phyloP scores from a whole-genome alignment of 2,888 invertebrate species.

The Bimastos eiseni region DNA sequence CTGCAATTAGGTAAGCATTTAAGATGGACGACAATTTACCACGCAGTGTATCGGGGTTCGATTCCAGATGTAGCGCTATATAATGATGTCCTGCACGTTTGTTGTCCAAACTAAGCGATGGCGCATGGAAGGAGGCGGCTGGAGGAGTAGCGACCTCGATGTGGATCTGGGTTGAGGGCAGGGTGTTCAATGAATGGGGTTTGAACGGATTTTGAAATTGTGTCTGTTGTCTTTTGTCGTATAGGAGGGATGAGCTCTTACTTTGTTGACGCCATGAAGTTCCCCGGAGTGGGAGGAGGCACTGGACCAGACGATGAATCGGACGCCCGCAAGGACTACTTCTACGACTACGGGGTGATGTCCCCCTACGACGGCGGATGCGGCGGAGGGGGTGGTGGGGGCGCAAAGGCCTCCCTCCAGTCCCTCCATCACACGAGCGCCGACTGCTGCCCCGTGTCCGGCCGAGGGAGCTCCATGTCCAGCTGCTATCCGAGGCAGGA shows the following conservation, averaged over 20 bases:
- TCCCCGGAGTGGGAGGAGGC: neutral
- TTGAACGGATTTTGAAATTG: neutral
- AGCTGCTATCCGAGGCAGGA: neutral
- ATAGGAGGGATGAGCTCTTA: slow-evolving; percentile 10
- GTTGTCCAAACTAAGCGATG: neutral
- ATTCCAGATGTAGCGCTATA: neutral
- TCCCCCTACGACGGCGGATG: neutral
- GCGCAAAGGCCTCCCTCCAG: neutral
- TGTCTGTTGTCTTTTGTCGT: neutral
- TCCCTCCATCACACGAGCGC: neutral
- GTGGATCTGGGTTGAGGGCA: neutral
- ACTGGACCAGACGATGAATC: neutral
- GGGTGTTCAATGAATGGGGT: neutral
- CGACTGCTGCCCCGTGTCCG: slow-evolving; percentile 3
- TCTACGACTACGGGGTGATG: slow-evolving; percentile 25
- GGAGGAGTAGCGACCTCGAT: neutral
- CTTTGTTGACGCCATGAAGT: slow-evolving; percentile 22
- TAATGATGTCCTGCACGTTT: no score
- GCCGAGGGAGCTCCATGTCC: neutral
- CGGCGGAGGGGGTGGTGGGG: neutral
- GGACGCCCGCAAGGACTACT: slow-evolving; percentile 22
- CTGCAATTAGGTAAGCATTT: neutral
- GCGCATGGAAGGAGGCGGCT: neutral
- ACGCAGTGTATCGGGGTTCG: neutral
- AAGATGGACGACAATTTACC: neutral